Conservation (phyloP, 2,797 vertebrate species). For the Margarornis squamiger region DNA sequence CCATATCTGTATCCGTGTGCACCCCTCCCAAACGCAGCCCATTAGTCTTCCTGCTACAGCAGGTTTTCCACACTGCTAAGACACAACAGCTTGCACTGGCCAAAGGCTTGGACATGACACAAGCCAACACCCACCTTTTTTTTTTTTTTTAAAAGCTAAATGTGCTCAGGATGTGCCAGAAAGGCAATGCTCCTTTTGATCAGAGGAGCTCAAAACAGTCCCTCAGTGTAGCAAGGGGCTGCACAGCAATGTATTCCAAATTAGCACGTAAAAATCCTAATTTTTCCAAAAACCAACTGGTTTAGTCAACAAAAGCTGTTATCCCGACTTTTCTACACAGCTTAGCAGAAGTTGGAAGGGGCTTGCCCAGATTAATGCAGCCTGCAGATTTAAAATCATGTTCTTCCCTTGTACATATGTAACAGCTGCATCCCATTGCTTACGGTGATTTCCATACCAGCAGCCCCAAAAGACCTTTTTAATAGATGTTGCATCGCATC, state of each 20-base stretch:
- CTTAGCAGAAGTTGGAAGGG: not conserved
- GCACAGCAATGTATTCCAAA: not conserved
- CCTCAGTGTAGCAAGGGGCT: not conserved
- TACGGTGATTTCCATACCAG: not conserved
- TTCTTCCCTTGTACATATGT: accelerated
- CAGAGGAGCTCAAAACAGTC: not conserved
- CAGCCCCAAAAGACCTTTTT: not conserved
- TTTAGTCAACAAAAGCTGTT: not conserved
- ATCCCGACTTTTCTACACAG: not conserved
- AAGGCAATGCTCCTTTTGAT: not conserved
- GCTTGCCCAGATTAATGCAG: not conserved
- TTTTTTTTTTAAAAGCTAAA: not conserved
- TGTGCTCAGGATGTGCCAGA: not conserved
- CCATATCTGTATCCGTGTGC: not conserved
- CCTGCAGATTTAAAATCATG: not conserved
- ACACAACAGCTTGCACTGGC: not conserved
- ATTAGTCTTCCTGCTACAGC: not conserved
- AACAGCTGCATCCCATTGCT: not conserved
- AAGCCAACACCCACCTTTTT: not conserved
- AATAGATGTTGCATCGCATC: not conserved
- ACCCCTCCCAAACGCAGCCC: not conserved
- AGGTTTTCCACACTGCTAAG: not conserved
- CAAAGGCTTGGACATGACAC: not conserved
- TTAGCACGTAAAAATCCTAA: not conserved
- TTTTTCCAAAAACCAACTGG: not conserved